phyloP scores from a whole-genome alignment of 2,113 vertebrate genomes.

The Progne subis region DNA sequence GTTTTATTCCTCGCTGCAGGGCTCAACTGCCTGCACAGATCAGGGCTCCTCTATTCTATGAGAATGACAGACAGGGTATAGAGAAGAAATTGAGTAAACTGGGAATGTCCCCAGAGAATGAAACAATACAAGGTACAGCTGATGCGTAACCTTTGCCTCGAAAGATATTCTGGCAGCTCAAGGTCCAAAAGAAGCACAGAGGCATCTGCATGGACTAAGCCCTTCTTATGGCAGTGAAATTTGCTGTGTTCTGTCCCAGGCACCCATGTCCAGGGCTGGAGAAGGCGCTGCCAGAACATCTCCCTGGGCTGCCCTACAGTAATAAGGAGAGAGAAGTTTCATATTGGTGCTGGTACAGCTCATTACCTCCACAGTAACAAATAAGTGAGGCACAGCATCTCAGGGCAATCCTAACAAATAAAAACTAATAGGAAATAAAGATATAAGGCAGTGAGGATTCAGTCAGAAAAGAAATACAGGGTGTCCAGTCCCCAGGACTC shows the following conservation, averaged over 20 bases:
- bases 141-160: neutral
- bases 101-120: neutral
- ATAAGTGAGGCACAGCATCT: neutral
- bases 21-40: neutral
- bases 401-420: neutral
- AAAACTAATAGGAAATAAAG: slow-evolving; percentile 3
- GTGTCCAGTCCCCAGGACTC: neutral
- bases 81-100: neutral
- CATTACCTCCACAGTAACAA: neutral
- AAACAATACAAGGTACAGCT: neutral
- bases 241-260: neutral
- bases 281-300: neutral
- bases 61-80: neutral
- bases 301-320: neutral
- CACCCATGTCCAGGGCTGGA: neutral
- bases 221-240: neutral
- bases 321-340: neutral
- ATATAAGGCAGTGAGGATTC: neutral
- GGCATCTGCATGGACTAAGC: neutral
- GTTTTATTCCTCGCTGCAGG: neutral
- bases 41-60: neutral
- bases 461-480: neutral
- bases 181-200: neutral
- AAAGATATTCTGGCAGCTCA: neutral
- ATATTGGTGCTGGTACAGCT: neutral